A percentile compares a stretch with the other conserved stretches of the same genome.
Evolutionary conservation across 2,113 vertebrate genomes (phyloP).

Genomic region (Halichoeres trimaculatus): DNA sequence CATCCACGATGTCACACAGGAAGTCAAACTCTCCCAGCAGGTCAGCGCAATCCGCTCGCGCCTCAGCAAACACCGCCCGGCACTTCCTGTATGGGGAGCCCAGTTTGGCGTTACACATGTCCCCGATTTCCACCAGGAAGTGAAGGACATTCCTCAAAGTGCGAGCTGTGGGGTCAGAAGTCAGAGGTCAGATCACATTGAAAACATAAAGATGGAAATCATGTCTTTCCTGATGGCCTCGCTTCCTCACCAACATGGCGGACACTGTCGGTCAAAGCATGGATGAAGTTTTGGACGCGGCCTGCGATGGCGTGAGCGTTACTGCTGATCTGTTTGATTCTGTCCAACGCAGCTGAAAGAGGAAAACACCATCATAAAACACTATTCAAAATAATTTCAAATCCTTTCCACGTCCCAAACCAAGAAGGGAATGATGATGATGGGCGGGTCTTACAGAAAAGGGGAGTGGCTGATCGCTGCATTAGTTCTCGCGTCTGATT

Average conservation of each 20-base stretch:
- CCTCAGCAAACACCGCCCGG: slow-evolving; percentile 72
- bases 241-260: slow-evolving; percentile 84
- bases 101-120: slow-evolving; percentile 86
- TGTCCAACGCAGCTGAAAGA: slow-evolving; percentile 70
- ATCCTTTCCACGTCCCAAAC: too few species aligned
- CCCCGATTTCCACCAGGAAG: slow-evolving; percentile 84
- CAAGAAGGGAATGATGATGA: too few species aligned
- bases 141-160: slow-evolving; percentile 84
- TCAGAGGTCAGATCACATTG: slow-evolving; percentile 7
- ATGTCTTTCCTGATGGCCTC: background rate
- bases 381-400: too few species aligned
- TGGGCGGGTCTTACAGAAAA: slow-evolving; percentile 84
- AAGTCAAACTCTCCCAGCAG: slow-evolving; percentile 76
- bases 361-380: background rate
- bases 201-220: too few species aligned
- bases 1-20: slow-evolving; percentile 83
- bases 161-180: slow-evolving; percentile 78
- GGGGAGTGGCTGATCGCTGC: slow-evolving; percentile 79
- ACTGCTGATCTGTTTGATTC: slow-evolving; percentile 84
- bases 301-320: slow-evolving; percentile 82
- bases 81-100: slow-evolving; percentile 86
- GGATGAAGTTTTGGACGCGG: slow-evolving; percentile 82
- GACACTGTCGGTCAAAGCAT: slow-evolving; percentile 80
- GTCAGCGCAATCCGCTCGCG: slow-evolving; percentile 77
- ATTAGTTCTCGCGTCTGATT: slow-evolving; percentile 89